Conservation (phyloP, 2,797 vertebrate genomes). For the Toxotes lorentzi region DNA sequence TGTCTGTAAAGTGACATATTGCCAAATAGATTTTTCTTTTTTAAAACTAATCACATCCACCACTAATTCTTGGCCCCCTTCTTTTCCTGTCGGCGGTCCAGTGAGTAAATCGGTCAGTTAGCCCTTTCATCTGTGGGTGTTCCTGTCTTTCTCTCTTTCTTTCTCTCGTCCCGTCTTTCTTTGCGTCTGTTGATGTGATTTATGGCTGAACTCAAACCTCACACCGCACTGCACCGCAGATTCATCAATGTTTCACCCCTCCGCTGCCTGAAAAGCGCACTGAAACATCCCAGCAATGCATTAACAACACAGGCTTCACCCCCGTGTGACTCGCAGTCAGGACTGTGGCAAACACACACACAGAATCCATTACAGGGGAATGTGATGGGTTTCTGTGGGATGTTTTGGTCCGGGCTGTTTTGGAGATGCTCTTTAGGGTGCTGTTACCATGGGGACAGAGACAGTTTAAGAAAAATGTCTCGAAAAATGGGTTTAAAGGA, state of each 20-base stretch:
- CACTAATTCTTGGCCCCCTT: neutral
- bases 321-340: conserved; percentile 43
- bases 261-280: conserved; percentile 6
- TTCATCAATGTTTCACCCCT: conserved; percentile 17
- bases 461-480: conserved; percentile 50
- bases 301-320: conserved; percentile 50
- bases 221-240: conserved; percentile 3
- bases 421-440: conserved; percentile 62
- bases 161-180: neutral
- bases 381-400: conserved; percentile 58
- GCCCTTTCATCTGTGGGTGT: conserved; percentile 18
- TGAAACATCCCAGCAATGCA: conserved; percentile 64
- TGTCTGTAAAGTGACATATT: too few relatives aligned
- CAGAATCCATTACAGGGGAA: conserved; percentile 56
- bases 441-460: conserved; percentile 55
- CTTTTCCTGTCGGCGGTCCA: neutral
- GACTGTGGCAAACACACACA: conserved; percentile 41
- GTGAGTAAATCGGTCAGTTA: neutral
- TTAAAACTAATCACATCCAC: neutral
- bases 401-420: conserved; percentile 65
- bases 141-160: neutral
- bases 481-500: conserved; percentile 57
- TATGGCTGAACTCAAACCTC: conserved; percentile 20
- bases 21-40: too few relatives aligned
- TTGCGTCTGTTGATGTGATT: conserved; percentile 28